Evolutionary conservation across 2,113 vertebrate genomes (phyloP), one percentile per base, ranked within the genome.

Genomic region (Brienomyrus longianalis): DNA sequence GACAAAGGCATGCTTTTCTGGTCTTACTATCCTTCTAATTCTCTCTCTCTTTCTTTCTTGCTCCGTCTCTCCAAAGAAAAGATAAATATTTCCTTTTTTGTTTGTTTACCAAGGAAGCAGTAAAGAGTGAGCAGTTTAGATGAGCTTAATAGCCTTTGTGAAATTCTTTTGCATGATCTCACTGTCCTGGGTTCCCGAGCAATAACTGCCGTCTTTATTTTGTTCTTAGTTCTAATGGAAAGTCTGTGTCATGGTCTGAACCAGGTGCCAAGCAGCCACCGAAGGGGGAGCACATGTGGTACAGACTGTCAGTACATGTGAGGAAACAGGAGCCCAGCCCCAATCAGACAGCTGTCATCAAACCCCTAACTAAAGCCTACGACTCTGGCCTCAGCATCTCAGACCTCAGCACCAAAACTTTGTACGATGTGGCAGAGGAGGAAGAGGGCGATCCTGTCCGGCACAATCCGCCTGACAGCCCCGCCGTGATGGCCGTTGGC

Each of bases 211-310:
- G 92, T 98, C 96, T 99, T 97, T 98, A 96, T 99, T 97, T 98
- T 97, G 94, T 98, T 98, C 96, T 96, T 97, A 99, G 98, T 98
- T 98, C 98, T 98, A 99, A 99, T 96, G 98, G 98, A 97, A 99
- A 99, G 98, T 99, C 98, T 98, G 97, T 99, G 97, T 99, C 98
- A 97, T 99, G 98, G 98, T 99, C 98, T 98, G 98, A 99, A 98
- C 97, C 98, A 97, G 98, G 98, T 97, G 97, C 98, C 97, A 97
- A 96, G 97, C 97, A 98, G 96, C 97, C 96, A 95, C 96, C 97
- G 95, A 98, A 96, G 93, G 98, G 97, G 90, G 97, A 98, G 95
- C 98, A 97, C 94, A 97, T 96, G 94, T 99, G 98, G 98, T 98
- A 99, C 96, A 98, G 98, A 96, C 97, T 99, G 94, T 99, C 98